phyloP scores from a whole-genome alignment of 1,140 invertebrate genomes.

The Chionoecetes opilio region DNA sequence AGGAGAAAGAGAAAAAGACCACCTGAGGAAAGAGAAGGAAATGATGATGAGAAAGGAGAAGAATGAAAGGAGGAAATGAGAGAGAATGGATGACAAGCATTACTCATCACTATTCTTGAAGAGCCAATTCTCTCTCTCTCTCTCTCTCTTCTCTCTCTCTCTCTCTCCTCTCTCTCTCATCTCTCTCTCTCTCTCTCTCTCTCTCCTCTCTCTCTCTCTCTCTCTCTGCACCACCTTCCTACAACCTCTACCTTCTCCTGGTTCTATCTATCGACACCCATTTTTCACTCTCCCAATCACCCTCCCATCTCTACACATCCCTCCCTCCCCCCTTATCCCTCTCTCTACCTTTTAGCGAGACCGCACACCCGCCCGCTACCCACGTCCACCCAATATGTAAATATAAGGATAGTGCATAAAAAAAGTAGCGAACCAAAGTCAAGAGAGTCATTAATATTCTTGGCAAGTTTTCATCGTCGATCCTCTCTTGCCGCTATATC shows the following conservation, averaged over 20 bases:
- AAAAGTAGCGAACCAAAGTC: background rate
- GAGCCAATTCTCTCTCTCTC: no score
- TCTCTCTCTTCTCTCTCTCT: background rate
- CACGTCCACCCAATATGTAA: background rate
- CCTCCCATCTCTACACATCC: background rate
- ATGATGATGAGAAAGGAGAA: background rate
- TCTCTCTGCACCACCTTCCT: background rate
- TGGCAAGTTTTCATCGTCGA: background rate
- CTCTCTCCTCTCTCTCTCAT: background rate
- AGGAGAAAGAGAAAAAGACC: background rate
- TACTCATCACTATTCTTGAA: background rate
- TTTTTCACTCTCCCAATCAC: background rate
- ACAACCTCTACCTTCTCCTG: background rate
- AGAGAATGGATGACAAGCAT: background rate
- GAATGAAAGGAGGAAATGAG: background rate
- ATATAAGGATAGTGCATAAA: background rate
- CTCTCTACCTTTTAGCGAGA: background rate
- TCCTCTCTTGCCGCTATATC: background rate
- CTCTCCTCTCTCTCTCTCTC: constrained; percentile 9
- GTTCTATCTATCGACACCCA: background rate
- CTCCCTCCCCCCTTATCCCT: background rate
- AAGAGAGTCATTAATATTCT: background rate
- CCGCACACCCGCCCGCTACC: background rate
- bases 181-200: constrained; percentile 6
- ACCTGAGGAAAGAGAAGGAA: background rate